Evolutionary conservation across 2,888 invertebrate species (phyloP), one percentile per base, ranked within the genome.

Genomic region (Cabera pusaria): DNA sequence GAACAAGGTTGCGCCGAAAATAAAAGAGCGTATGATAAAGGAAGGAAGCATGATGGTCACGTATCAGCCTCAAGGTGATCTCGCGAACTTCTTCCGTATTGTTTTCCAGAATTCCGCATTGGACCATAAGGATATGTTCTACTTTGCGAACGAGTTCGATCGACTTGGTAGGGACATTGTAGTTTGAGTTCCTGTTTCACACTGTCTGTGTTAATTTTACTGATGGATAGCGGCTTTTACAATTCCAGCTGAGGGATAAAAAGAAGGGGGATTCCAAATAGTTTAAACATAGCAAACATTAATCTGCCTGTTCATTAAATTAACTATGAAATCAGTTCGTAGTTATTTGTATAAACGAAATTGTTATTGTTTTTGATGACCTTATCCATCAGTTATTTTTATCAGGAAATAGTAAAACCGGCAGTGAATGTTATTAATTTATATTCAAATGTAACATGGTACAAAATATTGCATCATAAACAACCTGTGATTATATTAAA

Each of bases 31-130:
- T 37, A 99, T 99, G 98, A 97, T 98, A 91, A 95, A 95, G 72
- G 93, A 94, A 69, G 98, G 98, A 12, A 94, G 95, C 25, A 97
- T 98, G 94, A 96, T 99, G 95, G 94, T 98, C 49, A 98, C 98
- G 24, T 98, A 99, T 76, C 98, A 98, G 66, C 96, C 98, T 0
- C 91, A 97, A 52, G 93, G 94, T 34, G 89, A 93, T 31, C 89
- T 93, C 43, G 97, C 97, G 0, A 98, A 99, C 82, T 98, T 98
- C 90, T 98, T 98, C 91, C 92, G 98, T 42, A 93, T 98, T 54
- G 98, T 98, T 28, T 91, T 96, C 64, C 98, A 98, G 79, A 98
- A 96, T 79, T 97, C 97, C 1, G 95, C 94, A 7, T 89, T 98
- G 37, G 94, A 93, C 27, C 91, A 93, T 54, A 89, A 91, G 8